phyloP scores from a whole-genome alignment of 1,140 invertebrate species.

The Drosophila equinoxialis region DNA sequence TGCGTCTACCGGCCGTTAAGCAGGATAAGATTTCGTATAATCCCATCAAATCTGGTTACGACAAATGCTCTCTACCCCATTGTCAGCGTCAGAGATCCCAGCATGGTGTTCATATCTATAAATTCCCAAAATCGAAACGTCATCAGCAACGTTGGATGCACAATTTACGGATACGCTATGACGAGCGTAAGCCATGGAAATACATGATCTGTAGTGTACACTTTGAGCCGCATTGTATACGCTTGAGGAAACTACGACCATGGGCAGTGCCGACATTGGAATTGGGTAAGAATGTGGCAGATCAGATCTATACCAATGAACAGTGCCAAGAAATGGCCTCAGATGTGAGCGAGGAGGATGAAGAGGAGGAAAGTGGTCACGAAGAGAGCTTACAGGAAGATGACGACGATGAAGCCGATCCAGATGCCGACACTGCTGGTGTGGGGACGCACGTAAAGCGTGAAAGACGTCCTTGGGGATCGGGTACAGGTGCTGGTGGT shows the following conservation, averaged over 20 bases:
- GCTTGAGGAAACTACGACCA: conserved; percentile 53
- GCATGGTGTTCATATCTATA: conserved; percentile 69
- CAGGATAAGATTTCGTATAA: conserved; percentile 44
- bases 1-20: conserved; percentile 38
- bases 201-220: conserved; percentile 72
- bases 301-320: conserved; percentile 51
- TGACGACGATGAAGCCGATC: conserved; percentile 34
- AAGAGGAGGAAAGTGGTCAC: conserved; percentile 31
- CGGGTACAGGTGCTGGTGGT: conserved; percentile 19
- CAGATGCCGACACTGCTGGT: conserved; percentile 7
- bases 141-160: conserved; percentile 70
- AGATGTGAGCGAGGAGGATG: conserved; percentile 41
- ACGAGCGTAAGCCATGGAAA: conserved; percentile 66
- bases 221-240: conserved; percentile 61
- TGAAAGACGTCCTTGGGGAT: conserved; percentile 25
- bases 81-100: conserved; percentile 61
- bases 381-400: conserved; percentile 45
- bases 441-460: conserved; percentile 28
- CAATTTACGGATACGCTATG: conserved; percentile 63
- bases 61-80: conserved; percentile 64
- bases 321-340: conserved; percentile 46
- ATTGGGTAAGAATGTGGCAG: conserved; percentile 63
- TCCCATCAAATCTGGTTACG: conserved; percentile 65
- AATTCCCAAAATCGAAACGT: conserved; percentile 55
- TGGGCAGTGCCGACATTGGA: conserved; percentile 71